A percentile compares a stretch with the other conserved stretches of the same genome.
These are phyloP conservation scores for Thunnus thynnus DNA, from an alignment of 2,113 vertebrate species.

Conservation along the genomic window DNA sequence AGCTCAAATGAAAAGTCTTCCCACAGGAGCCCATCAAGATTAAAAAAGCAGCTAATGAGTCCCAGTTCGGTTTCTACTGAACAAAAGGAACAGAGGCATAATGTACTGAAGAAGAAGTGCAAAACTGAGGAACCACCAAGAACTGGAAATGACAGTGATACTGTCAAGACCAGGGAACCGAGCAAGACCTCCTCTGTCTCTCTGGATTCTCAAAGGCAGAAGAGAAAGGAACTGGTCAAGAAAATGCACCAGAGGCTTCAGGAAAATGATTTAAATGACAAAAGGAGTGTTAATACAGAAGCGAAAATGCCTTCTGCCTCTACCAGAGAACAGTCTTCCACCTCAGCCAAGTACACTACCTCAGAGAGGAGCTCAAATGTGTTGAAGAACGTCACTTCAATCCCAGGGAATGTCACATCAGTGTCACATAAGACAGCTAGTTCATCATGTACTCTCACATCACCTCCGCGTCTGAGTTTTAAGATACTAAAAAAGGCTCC, in stretches of 20 bases:
- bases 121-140: conserved; percentile 4
- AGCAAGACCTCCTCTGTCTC: neutral
- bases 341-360: conserved; percentile 26
- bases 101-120: neutral
- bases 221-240: conserved; percentile 16
- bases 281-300: neutral
- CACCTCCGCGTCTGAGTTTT: conserved; percentile 48
- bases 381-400: neutral
- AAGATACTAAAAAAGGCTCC: conserved; percentile 76
- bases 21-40: conserved; percentile 13
- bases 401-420: neutral
- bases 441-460: neutral
- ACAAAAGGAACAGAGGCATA: conserved; percentile 8
- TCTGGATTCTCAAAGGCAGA: neutral
- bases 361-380: conserved; percentile 31
- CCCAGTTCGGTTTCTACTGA: conserved; percentile 23
- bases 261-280: conserved; percentile 11
- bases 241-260: neutral
- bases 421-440: neutral
- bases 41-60: conserved; percentile 19
- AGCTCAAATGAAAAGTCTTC: conserved; percentile 18
- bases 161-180: neutral
- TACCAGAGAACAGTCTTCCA: conserved; percentile 8
- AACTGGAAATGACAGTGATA: conserved; percentile 9
- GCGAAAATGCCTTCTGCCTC: neutral